Conservation (phyloP, 2,113 vertebrate genomes). For the Gnathochromis pfefferi region DNA sequence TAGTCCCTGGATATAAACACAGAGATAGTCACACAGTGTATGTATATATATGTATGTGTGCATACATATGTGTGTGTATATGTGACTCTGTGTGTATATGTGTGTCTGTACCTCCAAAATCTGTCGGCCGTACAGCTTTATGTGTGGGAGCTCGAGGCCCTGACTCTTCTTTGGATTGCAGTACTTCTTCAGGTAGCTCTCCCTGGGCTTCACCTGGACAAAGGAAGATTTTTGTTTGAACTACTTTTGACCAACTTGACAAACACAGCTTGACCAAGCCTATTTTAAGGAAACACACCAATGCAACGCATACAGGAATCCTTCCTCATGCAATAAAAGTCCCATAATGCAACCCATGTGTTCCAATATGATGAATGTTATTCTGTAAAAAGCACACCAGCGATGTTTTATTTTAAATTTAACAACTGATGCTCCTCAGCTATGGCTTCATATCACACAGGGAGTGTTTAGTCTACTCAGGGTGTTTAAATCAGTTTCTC, state of each 20-base stretch:
- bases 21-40: not conserved
- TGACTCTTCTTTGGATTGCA: slow-evolving; percentile 92
- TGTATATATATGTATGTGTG: not conserved
- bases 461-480: not conserved
- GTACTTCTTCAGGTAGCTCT: slow-evolving; percentile 92
- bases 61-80: not conserved
- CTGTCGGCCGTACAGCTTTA: slow-evolving; percentile 87
- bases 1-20: slow-evolving; percentile 71
- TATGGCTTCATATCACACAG: not conserved
- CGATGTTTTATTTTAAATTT: not conserved
- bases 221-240: not conserved
- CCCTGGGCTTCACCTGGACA: slow-evolving; percentile 87
- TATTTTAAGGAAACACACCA: not conserved
- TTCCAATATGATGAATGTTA: not conserved
- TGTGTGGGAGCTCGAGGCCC: slow-evolving; percentile 86
- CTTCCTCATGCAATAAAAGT: not conserved
- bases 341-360: not conserved
- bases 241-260: not conserved
- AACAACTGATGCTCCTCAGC: not conserved
- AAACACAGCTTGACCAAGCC: not conserved
- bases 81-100: not conserved
- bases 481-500: not conserved
- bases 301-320: not conserved
- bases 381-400: not conserved
- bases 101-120: slow-evolving; percentile 83